A percentile compares a stretch with the other conserved stretches of the same genome.
phyloP scores from a whole-genome alignment of 2,113 vertebrate genomes.

The Sinocyclocheilus anshuiensis region DNA sequence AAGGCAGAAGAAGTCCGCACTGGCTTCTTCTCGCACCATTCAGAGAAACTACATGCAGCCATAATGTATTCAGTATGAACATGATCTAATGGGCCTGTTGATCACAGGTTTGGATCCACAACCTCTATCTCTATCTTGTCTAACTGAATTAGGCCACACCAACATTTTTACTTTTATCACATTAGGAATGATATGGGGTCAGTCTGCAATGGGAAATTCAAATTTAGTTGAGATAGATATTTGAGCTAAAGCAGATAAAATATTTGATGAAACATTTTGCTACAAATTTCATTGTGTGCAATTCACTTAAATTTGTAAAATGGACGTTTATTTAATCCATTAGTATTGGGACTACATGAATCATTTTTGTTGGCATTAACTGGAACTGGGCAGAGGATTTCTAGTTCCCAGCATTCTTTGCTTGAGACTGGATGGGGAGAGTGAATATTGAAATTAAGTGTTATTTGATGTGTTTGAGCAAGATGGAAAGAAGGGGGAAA shows the following conservation, averaged over 20 bases:
- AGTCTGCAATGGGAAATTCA: neutral
- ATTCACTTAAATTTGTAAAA: neutral
- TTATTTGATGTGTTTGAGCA: conserved; percentile 14
- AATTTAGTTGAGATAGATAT: neutral
- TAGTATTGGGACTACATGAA: neutral
- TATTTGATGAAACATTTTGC: neutral
- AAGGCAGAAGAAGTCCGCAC: neutral
- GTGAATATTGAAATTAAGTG: conserved; percentile 1
- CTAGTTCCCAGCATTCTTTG: neutral
- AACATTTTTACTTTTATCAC: neutral
- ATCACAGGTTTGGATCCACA: neutral
- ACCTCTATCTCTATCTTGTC: neutral
- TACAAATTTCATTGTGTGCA: neutral
- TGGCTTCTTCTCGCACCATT: neutral
- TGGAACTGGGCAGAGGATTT: neutral
- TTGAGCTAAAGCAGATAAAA: neutral
- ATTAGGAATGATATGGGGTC: neutral
- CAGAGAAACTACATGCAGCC: neutral
- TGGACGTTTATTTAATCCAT: neutral
- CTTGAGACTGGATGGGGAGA: neutral
- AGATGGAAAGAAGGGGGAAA: neutral
- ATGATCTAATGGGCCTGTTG: neutral
- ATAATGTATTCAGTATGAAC: no score
- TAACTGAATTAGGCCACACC: neutral
- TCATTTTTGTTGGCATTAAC: neutral